phyloP scores from a whole-genome alignment of 30 jellyfish, hydroid and myxozoan genomes.

The Hydractinia symbiolongicarpus region DNA sequence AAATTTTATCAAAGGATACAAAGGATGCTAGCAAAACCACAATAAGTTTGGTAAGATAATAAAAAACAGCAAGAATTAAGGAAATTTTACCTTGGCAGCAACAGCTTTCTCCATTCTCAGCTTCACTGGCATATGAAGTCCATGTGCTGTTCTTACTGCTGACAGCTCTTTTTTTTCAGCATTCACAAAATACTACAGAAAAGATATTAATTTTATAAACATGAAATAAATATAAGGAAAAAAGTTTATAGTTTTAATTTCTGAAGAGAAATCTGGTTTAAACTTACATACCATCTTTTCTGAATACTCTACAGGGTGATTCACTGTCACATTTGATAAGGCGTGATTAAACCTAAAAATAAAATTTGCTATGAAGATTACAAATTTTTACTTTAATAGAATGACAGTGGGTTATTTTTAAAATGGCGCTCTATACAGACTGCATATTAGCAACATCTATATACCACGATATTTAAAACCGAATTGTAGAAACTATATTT shows the following conservation, averaged over 20 bases:
- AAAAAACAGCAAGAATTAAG: background rate
- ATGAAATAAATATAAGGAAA: background rate
- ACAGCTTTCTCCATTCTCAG: conserved; percentile 68
- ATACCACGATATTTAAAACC: no score
- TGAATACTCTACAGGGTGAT: conserved; percentile 47
- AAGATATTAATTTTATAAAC: background rate
- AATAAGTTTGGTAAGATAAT: background rate
- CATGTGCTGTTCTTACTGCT: conserved; percentile 56
- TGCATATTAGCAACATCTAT: no score
- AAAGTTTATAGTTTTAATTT: background rate
- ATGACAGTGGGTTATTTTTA: no score
- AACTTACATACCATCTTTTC: conserved; percentile 31
- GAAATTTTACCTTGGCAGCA: conserved; percentile 43
- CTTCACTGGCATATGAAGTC: conserved; percentile 89
- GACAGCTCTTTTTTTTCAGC: conserved; percentile 49
- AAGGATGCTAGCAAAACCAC: background rate
- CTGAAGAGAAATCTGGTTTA: background rate
- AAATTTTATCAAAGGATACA: no score
- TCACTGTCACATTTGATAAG: background rate
- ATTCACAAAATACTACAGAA: conserved; percentile 40
- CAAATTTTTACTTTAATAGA: no score
- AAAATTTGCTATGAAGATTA: background rate
- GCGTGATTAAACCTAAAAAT: conserved; percentile 17
- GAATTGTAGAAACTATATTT: no score
- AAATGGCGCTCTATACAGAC: no score